Base-by-base conservation (phyloP, 2,113 vertebrate genomes). In the Motacilla tschutschensis region DNA sequence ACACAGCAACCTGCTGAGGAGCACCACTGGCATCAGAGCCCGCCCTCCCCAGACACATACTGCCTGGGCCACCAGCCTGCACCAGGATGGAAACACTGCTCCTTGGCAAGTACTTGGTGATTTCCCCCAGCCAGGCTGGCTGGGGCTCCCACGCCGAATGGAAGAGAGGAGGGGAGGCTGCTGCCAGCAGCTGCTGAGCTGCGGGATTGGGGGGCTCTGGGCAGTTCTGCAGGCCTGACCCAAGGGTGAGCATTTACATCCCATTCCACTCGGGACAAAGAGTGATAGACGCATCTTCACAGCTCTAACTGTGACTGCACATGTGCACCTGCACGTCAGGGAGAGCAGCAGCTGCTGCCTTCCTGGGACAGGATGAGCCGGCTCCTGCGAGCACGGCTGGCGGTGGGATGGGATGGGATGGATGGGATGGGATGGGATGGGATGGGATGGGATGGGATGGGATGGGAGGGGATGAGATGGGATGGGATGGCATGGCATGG, bases 311-410 rank as follows among this genome's bases (percentile, higher is more conserved):
- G 71, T 12, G 53, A 13, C 17, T 65, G 40, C 3, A 8, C 0
- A 0, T 3, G 46, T 12, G 6, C 20, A 4, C 19, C 24, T 31
- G 31, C 5, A 11, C 2, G 3, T 13, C 36, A 25, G 28, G 28
- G 33, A 18, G 36, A 35, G 75, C 33, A 62, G 51, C 86, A 36
- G 22, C 66, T 54, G 77, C 41, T 22, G 59, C 63, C 76, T 17
- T 4, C 21, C 0, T 0, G 2, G 38, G 69, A 22, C 5, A 2
- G 5, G 11, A 0, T 0, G n/a, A 14, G 59, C 71, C 3, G 60
- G 65, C 36, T 9, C 17, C 20, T 3, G 50, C 8, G 2, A 26
- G 64, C 47, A 2, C 9, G 2, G 44, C 38, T 35, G 8, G 21
- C 22, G 5, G 0, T 13, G 31, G 51, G 51, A 20, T 6, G 31